Evolutionary conservation across 2,888 invertebrate genomes (phyloP), one percentile per base, ranked within the genome.

Genomic region (Branchinecta sandiegonensis): DNA sequence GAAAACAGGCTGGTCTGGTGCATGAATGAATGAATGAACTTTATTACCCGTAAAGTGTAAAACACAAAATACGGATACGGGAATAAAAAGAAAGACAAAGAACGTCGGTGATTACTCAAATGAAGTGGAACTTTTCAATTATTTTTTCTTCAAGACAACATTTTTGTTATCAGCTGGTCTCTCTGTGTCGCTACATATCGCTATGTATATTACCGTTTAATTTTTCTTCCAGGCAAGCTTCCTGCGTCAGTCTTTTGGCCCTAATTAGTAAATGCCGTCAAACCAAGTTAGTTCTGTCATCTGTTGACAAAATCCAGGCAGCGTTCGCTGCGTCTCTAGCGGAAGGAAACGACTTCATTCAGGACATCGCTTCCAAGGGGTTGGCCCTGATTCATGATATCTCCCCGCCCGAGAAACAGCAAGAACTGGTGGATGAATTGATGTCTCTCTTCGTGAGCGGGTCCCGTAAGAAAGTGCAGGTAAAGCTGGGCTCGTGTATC

Each of bases 351-450:
- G 94, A 94, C 75, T 86, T 94, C 73, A 89, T 94, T 0, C 94
- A 94, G 80, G 94, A 94, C 77, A 88, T 92, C 3, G 91, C 94
- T 1, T 90, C 92, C 13, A 92, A 94, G 77, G 94, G 93, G 11
- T 81, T 95, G 37, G 90, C 90, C 68, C 80, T 94, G 3, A 88
- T 94, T 9, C 94, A 93, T 76, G 87, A 90, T 74, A 85, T 85
- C 69, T 90, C 90, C 0, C 86, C 85, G 70, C 83, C 86, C 68
- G 84, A 83, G 71, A 84, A 85, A 73, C 86, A 85, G 74, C 82
- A 85, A 71, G 83, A 84, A 70, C 80, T 94, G 66, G 87, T 94
- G 5, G 84, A 84, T 10, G 85, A 85, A 70, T 83, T 95, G 69
- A 85, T 93, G 67, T 87, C 89, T 71, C 90, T 93, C 75, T 80